phyloP scores from a whole-genome alignment of 1,140 invertebrate species.

The Lordiphosa clarofinis region DNA sequence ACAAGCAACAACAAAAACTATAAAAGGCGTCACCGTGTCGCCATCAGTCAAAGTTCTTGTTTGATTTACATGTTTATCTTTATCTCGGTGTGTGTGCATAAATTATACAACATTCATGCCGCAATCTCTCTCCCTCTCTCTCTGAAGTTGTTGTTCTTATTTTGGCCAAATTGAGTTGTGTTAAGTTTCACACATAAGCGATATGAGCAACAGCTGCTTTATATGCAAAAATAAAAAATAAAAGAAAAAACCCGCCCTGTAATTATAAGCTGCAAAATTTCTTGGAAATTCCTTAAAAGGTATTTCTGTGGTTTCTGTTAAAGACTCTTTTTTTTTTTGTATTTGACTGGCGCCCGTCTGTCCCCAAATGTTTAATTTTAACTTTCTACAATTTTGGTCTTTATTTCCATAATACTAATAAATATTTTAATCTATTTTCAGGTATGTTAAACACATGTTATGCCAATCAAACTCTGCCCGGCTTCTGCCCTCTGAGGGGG shows the following conservation, averaged over 20 bases:
- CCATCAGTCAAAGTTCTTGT: conserved; percentile 75
- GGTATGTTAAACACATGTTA: conserved; percentile 27
- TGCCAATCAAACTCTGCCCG: not conserved
- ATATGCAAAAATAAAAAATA: conserved; percentile 28
- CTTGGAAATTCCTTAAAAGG: conserved; percentile 57
- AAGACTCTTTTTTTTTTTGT: not conserved
- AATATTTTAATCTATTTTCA: conserved; percentile 30
- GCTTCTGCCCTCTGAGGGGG: no score
- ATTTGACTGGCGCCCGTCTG: conserved; percentile 12
- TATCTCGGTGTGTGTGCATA: conserved; percentile 48
- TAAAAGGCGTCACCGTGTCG: conserved; percentile 57
- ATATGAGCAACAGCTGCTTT: conserved; percentile 40
- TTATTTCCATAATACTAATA: conserved; percentile 22
- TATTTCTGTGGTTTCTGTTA: conserved; percentile 46
- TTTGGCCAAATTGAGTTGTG: conserved; percentile 69
- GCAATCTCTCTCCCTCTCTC: conserved; percentile 10
- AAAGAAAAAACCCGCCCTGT: conserved; percentile 37
- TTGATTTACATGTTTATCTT: conserved; percentile 74
- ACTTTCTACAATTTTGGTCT: not conserved
- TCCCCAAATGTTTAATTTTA: not conserved
- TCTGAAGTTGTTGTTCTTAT: conserved; percentile 18
- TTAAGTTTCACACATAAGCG: conserved; percentile 69
- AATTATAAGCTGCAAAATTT: conserved; percentile 65
- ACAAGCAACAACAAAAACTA: conserved; percentile 20
- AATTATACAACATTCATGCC: conserved; percentile 56